phyloP scores from a whole-genome alignment of 2,797 vertebrate genomes.

The Neoniphon sammara region DNA sequence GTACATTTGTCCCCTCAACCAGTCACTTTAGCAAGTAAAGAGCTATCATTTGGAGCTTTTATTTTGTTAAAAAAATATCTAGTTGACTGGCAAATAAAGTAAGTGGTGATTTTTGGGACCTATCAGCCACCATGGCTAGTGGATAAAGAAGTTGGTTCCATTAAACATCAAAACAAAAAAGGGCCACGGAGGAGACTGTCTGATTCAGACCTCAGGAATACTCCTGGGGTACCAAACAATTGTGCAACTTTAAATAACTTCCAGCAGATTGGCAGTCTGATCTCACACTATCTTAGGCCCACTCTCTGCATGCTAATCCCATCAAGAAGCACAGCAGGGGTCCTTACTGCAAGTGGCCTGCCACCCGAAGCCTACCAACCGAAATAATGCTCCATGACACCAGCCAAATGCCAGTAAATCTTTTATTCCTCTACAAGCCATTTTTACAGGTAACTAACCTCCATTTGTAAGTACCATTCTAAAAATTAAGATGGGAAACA shows the following conservation, averaged over 20 bases:
- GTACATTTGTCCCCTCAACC: neutral
- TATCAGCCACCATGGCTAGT: neutral
- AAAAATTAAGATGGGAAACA: neutral
- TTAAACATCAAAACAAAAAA: neutral
- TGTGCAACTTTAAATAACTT: conserved; percentile 40
- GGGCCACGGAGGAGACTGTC: neutral
- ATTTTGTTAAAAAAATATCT: too few relatives aligned
- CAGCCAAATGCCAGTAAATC: conserved; percentile 5
- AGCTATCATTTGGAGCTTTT: neutral
- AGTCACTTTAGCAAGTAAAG: neutral
- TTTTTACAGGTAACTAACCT: neutral
- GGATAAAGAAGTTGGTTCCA: conserved; percentile 14
- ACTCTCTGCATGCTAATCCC: conserved; percentile 26
- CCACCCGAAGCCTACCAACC: conserved; percentile 27
- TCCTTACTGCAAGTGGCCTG: neutral
- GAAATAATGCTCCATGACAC: conserved; percentile 6
- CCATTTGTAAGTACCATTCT: neutral
- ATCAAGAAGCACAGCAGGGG: conserved; percentile 42
- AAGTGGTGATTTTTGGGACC: neutral
- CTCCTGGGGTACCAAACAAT: neutral
- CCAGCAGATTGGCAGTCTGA: conserved; percentile 18
- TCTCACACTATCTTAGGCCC: conserved; percentile 13
- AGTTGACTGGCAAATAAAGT: too few relatives aligned
- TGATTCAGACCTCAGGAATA: conserved; percentile 3
- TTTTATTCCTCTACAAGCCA: neutral